phyloP scores from a whole-genome alignment of 2,797 vertebrate genomes.

The Macropodus opercularis region DNA sequence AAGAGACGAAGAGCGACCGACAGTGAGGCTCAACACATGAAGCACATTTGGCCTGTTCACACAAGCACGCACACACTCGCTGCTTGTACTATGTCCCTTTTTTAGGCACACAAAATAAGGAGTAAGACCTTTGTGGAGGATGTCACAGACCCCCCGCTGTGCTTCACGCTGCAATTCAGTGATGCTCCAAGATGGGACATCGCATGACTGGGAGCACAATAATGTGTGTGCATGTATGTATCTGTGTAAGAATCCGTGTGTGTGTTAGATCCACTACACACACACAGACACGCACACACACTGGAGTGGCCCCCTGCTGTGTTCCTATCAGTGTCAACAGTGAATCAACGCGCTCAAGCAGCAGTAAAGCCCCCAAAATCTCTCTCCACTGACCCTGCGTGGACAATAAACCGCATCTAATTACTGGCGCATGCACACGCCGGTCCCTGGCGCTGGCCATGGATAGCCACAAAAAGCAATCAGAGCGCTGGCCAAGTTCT shows the following conservation, averaged over 20 bases:
- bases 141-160: slow-evolving; percentile 61
- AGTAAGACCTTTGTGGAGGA: slow-evolving; percentile 53
- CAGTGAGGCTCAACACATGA: slow-evolving; percentile 29
- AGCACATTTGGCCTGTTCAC: slow-evolving; percentile 18
- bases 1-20: slow-evolving; percentile 7
- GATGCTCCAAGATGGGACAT: slow-evolving; percentile 65
- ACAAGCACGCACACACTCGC: slow-evolving; percentile 13
- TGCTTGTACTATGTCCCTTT: slow-evolving; percentile 9
- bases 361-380: slow-evolving; percentile 67
- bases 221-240: slow-evolving; percentile 47
- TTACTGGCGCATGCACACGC: slow-evolving; percentile 66
- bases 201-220: slow-evolving; percentile 70
- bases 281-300: slow-evolving; percentile 47
- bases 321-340: slow-evolving; percentile 74
- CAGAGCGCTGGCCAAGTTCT: slow-evolving; percentile 31
- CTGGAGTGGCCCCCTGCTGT: slow-evolving; percentile 69
- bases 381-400: slow-evolving; percentile 55
- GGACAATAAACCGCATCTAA: slow-evolving; percentile 74
- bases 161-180: slow-evolving; percentile 54
- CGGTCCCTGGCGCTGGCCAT: slow-evolving; percentile 31
- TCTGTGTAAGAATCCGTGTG: slow-evolving; percentile 25
- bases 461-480: slow-evolving; percentile 25
- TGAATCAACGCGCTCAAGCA: slow-evolving; percentile 73
- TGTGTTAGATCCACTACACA: slow-evolving; percentile 35
- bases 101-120: slow-evolving; percentile 7